Percentiles rank a stretch among this genome's conserved stretches.
phyloP scores from a whole-genome alignment of 2,888 invertebrate species.

The Patella ulyssiponensis region DNA sequence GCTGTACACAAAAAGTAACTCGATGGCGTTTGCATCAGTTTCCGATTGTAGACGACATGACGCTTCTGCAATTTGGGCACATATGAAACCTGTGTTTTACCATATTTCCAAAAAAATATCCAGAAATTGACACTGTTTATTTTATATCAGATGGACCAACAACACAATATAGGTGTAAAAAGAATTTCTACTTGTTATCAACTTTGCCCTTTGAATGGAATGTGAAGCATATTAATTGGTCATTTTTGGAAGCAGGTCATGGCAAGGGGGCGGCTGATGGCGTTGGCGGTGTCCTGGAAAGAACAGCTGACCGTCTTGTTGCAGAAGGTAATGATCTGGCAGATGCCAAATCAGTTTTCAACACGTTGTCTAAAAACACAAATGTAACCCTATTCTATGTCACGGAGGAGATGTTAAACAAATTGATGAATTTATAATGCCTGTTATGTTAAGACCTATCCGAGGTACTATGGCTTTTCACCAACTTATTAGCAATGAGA shows the following conservation, averaged over 20 bases:
- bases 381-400: conserved; percentile 21
- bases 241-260: conserved; percentile 66
- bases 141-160: conserved; percentile 68
- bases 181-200: conserved; percentile 58
- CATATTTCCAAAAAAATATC: conserved; percentile 20
- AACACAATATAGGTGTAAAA: conserved; percentile 68
- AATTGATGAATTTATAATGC: no score
- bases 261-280: conserved; percentile 67
- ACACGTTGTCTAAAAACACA: conserved; percentile 3
- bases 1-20: conserved; percentile 47
- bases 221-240: conserved; percentile 55
- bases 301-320: conserved; percentile 53
- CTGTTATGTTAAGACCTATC: no score
- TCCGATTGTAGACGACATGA: conserved; percentile 61
- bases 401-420: not conserved
- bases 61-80: conserved; percentile 69
- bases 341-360: conserved; percentile 5
- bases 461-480: no score
- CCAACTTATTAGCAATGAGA: no score
- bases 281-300: conserved; percentile 57
- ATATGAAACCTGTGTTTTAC: conserved; percentile 60
- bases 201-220: conserved; percentile 40
- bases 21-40: conserved; percentile 53
- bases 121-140: conserved; percentile 26
- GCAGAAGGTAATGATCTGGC: conserved; percentile 30